These are phyloP conservation scores for Brachirus orientalis DNA, from an alignment of 2,113 vertebrate species.

Conservation along the genomic window DNA sequence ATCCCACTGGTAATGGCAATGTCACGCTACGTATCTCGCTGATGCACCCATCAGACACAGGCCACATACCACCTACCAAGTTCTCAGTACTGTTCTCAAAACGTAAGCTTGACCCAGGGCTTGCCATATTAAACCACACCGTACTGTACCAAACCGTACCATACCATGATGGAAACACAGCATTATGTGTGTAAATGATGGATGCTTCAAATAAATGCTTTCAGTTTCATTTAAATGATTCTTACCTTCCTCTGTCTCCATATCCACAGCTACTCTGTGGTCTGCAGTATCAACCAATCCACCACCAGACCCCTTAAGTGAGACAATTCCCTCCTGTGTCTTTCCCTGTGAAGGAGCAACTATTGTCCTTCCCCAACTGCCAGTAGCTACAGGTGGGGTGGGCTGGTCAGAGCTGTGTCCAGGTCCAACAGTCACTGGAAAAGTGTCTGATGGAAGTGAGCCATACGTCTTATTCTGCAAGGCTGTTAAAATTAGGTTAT, in stretches of 20 bases:
- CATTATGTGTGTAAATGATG: not conserved
- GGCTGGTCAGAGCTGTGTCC: not conserved
- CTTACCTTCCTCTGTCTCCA: conserved; percentile 53
- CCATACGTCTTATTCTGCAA: conserved; percentile 13
- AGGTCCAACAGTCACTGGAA: not conserved
- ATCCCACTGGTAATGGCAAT: too few species aligned
- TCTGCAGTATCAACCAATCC: conserved; percentile 18
- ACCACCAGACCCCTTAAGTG: conserved; percentile 2
- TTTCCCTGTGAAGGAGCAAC: not conserved
- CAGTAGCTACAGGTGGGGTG: not conserved
- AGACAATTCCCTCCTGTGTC: not conserved
- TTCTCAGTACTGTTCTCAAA: too few species aligned
- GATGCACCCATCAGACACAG: too few species aligned
- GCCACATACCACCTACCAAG: too few species aligned
- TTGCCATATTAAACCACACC: too few species aligned
- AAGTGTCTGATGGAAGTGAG: conserved; percentile 21
- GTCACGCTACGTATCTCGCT: too few species aligned
- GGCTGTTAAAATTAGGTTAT: conserved; percentile 21
- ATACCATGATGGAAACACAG: too few species aligned
- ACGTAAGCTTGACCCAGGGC: too few species aligned
- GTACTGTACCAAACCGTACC: too few species aligned
- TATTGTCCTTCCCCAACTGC: conserved; percentile 24
- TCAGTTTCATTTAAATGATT: not conserved
- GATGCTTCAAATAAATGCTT: not conserved
- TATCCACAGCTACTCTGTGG: conserved; percentile 18